phyloP scores from a whole-genome alignment of 2,113 vertebrate species.

The Microtus pennsylvanicus region DNA sequence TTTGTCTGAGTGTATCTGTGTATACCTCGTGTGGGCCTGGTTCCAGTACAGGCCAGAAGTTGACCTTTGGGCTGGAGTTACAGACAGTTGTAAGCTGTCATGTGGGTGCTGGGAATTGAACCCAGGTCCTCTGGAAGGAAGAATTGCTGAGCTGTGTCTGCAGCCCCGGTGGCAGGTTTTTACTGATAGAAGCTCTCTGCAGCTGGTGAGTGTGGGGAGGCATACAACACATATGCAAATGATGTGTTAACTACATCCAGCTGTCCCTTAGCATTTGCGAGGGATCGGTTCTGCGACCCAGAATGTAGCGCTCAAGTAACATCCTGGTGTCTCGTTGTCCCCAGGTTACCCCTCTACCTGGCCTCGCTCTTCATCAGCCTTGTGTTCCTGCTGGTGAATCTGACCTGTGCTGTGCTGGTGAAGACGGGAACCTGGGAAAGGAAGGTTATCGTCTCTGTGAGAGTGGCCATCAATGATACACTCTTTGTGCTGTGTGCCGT shows the following conservation, averaged over 20 bases:
- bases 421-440: slow-evolving; percentile 90
- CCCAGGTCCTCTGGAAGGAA: neutral
- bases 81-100: neutral
- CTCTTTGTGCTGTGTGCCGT: slow-evolving; percentile 95
- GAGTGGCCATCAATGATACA: slow-evolving; percentile 95
- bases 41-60: neutral
- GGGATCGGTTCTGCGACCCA: neutral
- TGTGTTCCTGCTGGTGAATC: slow-evolving; percentile 95
- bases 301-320: rapidly evolving
- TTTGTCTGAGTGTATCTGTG: neutral
- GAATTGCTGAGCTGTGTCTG: neutral
- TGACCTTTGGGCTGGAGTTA: neutral
- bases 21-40: neutral
- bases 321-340: slow-evolving; percentile 21
- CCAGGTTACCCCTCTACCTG: slow-evolving; percentile 94
- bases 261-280: neutral
- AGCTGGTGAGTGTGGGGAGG: too few species aligned
- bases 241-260: too few species aligned
- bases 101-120: neutral
- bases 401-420: slow-evolving; percentile 95
- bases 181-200: neutral
- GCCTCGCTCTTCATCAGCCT: slow-evolving; percentile 93
- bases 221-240: neutral
- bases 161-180: neutral
- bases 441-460: slow-evolving; percentile 92